Percentiles rank a stretch among this genome's conserved stretches.
Conservation (phyloP, 2,113 vertebrate genomes). For the Glaucidium brasilianum region DNA sequence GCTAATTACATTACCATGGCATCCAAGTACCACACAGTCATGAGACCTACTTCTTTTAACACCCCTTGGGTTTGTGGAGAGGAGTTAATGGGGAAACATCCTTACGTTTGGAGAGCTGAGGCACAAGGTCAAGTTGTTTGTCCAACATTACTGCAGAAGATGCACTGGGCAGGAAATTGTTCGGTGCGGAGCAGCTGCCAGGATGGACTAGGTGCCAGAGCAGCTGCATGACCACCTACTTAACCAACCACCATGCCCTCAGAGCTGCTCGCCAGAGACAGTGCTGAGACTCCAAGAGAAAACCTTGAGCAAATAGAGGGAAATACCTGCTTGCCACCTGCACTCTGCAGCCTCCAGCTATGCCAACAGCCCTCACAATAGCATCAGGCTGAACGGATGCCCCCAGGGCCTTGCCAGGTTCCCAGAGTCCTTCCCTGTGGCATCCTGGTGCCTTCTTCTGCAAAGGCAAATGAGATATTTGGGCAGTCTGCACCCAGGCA, state of each 20-base stretch:
- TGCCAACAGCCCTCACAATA: rapidly evolving
- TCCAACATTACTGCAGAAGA: background rate
- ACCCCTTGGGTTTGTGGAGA: background rate
- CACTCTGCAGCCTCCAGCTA: background rate
- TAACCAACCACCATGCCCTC: background rate
- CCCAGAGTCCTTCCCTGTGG: background rate
- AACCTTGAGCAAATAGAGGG: background rate
- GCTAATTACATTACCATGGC: conserved; percentile 59
- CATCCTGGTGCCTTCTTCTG: background rate
- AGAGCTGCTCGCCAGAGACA: background rate
- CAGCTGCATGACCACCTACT: background rate
- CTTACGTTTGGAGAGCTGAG: background rate
- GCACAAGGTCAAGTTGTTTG: background rate
- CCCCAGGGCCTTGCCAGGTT: background rate
- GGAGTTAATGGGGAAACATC: background rate
- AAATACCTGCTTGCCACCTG: background rate
- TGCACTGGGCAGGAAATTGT: background rate
- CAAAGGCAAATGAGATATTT: rapidly evolving
- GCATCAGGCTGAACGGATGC: too few species aligned
- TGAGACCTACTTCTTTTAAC: conserved; percentile 32
- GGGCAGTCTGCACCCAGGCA: background rate
- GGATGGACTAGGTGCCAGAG: background rate
- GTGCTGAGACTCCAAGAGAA: background rate
- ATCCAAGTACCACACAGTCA: conserved; percentile 58
- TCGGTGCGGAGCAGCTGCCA: background rate